Evolutionary conservation across 2,888 invertebrate species (phyloP).

Genomic region (Euplagia quadripunctaria): DNA sequence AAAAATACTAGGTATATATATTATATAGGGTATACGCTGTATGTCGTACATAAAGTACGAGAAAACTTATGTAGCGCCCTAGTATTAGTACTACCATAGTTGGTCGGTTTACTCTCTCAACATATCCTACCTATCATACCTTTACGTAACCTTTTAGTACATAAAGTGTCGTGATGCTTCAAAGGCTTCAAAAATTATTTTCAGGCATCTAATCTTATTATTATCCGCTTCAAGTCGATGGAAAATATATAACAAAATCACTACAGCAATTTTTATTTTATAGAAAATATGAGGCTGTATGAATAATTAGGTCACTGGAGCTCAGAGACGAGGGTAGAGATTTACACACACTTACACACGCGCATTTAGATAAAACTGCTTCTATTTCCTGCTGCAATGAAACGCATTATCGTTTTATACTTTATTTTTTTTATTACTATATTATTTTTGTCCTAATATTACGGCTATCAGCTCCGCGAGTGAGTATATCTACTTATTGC

Average conservation of each 20-base stretch:
- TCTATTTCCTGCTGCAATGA: constrained; percentile 56
- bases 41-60: too few relatives aligned
- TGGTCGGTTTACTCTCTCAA: neutral
- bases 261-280: constrained; percentile 60
- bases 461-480: neutral
- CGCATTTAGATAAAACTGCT: constrained; percentile 51
- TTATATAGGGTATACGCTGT: too few relatives aligned
- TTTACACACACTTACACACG: constrained; percentile 27
- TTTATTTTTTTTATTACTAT: neutral
- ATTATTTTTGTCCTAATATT: neutral
- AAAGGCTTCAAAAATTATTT: neutral
- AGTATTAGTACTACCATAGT: neutral
- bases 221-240: neutral
- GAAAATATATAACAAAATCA: constrained; percentile 39
- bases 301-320: constrained; percentile 77
- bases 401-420: constrained; percentile 24
- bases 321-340: constrained; percentile 51
- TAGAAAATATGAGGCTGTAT: constrained; percentile 53
- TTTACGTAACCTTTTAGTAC: neutral
- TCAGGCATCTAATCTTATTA: neutral
- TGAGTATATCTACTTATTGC: neutral
- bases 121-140: neutral
- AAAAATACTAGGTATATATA: too few relatives aligned
- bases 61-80: too few relatives aligned
- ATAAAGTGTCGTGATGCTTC: neutral